These are phyloP conservation scores for Creontiades dilutus DNA, from an alignment of 2,888 invertebrate species.

Conservation along the genomic window DNA sequence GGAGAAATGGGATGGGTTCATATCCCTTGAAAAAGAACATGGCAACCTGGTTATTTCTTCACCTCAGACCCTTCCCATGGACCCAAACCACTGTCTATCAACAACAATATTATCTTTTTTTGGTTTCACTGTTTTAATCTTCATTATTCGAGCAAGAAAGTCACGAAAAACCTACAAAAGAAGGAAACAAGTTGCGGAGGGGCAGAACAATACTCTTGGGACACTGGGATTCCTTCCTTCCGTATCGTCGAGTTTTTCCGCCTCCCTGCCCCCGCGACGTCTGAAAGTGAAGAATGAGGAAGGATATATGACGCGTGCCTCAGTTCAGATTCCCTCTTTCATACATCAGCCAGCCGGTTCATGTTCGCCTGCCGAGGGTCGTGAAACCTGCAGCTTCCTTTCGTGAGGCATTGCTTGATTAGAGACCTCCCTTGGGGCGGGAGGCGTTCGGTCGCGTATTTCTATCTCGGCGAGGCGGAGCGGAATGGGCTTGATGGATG, in stretches of 20 bases:
- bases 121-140: too few relatives aligned
- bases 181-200: background rate
- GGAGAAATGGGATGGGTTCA: too few relatives aligned
- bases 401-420: conserved; percentile 47
- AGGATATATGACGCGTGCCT: conserved; percentile 54
- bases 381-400: background rate
- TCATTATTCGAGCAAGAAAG: too few relatives aligned
- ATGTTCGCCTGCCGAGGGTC: conserved; percentile 10
- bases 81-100: too few relatives aligned
- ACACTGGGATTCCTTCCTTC: conserved; percentile 8
- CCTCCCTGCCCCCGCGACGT: background rate
- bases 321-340: conserved; percentile 47
- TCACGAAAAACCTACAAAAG: background rate
- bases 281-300: conserved; percentile 47
- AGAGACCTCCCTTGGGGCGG: conserved; percentile 28
- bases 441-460: conserved; percentile 15
- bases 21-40: too few relatives aligned
- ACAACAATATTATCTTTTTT: too few relatives aligned
- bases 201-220: background rate
- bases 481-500: background rate
- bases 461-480: background rate
- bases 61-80: too few relatives aligned
- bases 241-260: background rate
- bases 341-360: conserved; percentile 55
- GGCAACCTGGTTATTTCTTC: too few relatives aligned